These are phyloP conservation scores for Yoshiicerus persimilis DNA, from an alignment of 1,140 invertebrate species.

Conservation along the genomic window DNA sequence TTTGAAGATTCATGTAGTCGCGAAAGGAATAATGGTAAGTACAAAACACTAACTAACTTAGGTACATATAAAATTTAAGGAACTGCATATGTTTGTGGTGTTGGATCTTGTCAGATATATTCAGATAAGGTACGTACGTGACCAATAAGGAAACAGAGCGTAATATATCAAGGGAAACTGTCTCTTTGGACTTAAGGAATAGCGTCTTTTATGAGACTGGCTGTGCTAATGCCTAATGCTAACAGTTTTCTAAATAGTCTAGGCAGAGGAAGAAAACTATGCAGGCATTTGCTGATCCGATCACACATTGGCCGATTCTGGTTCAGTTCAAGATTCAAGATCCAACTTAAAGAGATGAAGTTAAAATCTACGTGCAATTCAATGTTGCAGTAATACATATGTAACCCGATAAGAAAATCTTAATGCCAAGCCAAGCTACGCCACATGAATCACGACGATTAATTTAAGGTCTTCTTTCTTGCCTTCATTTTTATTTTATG, in stretches of 20 bases:
- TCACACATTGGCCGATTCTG: background rate
- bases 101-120: background rate
- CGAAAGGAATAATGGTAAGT: background rate
- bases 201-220: background rate
- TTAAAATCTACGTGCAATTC: background rate
- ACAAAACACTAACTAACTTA: background rate
- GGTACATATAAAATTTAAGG: background rate
- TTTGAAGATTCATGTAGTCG: background rate
- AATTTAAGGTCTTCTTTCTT: background rate
- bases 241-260: background rate
- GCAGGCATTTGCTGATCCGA: background rate
- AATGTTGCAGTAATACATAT: background rate
- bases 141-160: background rate
- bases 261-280: background rate
- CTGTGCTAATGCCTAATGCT: background rate
- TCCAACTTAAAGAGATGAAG: no score
- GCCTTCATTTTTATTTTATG: slow-evolving; percentile 2
- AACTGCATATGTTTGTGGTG: background rate
- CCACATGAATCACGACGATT: background rate
- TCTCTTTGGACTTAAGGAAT: background rate
- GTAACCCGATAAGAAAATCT: background rate
- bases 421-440: background rate
- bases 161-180: background rate
- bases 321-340: background rate
- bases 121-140: background rate